Percentiles rank a stretch among this genome's conserved stretches.
phyloP scores from a whole-genome alignment of 1,140 invertebrate species.

The Bombus huntii region DNA sequence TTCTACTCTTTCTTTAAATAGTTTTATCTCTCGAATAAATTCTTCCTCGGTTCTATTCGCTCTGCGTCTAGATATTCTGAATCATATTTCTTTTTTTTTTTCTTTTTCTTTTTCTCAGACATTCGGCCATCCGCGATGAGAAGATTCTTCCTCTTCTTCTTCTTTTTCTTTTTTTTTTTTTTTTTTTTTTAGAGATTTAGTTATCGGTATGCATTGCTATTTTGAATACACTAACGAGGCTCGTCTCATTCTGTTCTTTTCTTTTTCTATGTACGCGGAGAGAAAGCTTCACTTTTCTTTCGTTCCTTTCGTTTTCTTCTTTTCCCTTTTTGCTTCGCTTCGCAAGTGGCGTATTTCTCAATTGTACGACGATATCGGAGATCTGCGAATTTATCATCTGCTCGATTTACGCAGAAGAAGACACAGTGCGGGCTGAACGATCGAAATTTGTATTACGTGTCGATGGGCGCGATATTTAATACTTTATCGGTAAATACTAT shows the following conservation, averaged over 20 bases:
- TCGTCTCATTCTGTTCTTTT: not conserved
- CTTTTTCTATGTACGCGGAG: not conserved
- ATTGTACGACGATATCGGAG: not conserved
- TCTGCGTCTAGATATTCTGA: not conserved
- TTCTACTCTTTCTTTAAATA: not conserved
- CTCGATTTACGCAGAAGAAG: not conserved
- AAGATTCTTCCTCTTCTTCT: too few relatives aligned
- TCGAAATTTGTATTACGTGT: constrained; percentile 17
- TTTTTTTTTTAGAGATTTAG: not conserved
- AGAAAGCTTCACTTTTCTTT: not conserved
- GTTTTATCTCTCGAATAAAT: not conserved
- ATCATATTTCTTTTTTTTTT: too few relatives aligned
- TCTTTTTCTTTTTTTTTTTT: too few relatives aligned
- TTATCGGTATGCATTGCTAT: constrained; percentile 40
- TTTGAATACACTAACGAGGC: constrained; percentile 28
- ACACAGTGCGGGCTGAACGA: constrained; percentile 6
- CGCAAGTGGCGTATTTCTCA: not conserved
- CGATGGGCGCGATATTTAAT: constrained; percentile 20
- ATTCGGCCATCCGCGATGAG: not conserved
- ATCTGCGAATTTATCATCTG: not conserved
- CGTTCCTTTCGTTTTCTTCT: not conserved
- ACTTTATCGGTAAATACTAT: constrained; percentile 37
- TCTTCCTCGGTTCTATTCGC: not conserved
- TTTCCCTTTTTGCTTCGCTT: not conserved
- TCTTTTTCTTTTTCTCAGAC: too few relatives aligned